phyloP scores from a whole-genome alignment of 1,140 invertebrate species.

The Cotesia glomerata region DNA sequence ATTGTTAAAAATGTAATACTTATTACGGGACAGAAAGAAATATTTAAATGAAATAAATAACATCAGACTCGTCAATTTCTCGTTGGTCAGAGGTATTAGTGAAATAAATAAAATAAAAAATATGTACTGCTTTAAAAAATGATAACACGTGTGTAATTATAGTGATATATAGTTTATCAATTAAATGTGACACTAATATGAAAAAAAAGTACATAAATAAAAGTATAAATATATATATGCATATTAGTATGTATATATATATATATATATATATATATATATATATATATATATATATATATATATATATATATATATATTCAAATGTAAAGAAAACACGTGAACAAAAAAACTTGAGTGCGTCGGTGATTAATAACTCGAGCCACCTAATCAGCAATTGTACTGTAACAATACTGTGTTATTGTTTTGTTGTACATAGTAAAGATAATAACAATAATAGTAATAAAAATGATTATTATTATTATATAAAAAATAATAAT shows the following conservation, averaged over 20 bases:
- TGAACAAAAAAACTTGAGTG: conserved; percentile 23
- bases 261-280: no score
- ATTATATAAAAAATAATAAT: no score
- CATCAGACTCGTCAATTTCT: conserved; percentile 54
- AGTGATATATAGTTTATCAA: conserved; percentile 31
- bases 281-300: no score
- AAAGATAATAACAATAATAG: no score
- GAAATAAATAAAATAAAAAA: conserved; percentile 31
- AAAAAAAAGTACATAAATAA: conserved; percentile 8
- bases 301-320: no score
- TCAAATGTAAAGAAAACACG: background rate
- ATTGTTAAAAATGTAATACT: background rate
- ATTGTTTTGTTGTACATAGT: conserved; percentile 40
- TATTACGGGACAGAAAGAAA: conserved; percentile 21
- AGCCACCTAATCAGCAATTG: conserved; percentile 47
- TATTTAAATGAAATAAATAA: conserved; percentile 28
- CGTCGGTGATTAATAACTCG: conserved; percentile 23
- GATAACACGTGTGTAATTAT: conserved; percentile 20
- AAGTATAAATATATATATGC: no score
- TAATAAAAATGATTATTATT: conserved; percentile 37
- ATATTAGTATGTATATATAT: no score
- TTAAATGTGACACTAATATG: background rate
- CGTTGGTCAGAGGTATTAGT: conserved; percentile 51
- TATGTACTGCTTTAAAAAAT: conserved; percentile 13
- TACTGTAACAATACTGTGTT: conserved; percentile 53